phyloP scores from a whole-genome alignment of 2,888 invertebrate species.

The Trichogramma dendrolimi region DNA sequence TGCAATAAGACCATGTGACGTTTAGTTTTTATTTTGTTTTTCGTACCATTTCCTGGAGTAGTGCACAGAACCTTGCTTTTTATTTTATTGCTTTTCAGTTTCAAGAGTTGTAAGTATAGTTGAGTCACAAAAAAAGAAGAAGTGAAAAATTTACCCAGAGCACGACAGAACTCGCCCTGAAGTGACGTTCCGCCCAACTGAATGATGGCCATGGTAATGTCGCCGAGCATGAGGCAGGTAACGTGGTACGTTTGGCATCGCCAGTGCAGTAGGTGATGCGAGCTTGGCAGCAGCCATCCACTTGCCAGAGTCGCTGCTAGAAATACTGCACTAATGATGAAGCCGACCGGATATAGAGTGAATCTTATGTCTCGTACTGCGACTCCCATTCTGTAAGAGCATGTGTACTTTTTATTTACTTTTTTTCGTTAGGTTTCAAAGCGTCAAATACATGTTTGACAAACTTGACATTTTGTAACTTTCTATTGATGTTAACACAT shows the following conservation, averaged over 20 bases:
- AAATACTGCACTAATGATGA: conserved; percentile 77
- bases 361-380: conserved; percentile 57
- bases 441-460: no score
- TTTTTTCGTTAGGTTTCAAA: no score
- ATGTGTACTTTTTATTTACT: no score
- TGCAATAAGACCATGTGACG: no score
- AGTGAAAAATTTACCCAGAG: conserved; percentile 61
- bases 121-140: no score
- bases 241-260: conserved; percentile 85
- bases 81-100: no score
- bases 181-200: conserved; percentile 66
- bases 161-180: conserved; percentile 62
- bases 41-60: no score
- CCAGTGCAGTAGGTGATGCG: conserved; percentile 84
- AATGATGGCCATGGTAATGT: conserved; percentile 72
- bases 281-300: conserved; percentile 74
- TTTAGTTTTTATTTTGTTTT: no score
- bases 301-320: conserved; percentile 76
- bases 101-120: no score
- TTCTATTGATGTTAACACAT: no score
- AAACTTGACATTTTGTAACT: no score
- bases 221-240: conserved; percentile 75
- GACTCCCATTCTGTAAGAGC: conserved; percentile 30
- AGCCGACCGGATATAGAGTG: conserved; percentile 71
- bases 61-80: no score